A percentile compares a stretch with the other conserved stretches of the same genome.
Conservation (phyloP, 2,113 vertebrate genomes). For the Gopherus flavomarginatus region DNA sequence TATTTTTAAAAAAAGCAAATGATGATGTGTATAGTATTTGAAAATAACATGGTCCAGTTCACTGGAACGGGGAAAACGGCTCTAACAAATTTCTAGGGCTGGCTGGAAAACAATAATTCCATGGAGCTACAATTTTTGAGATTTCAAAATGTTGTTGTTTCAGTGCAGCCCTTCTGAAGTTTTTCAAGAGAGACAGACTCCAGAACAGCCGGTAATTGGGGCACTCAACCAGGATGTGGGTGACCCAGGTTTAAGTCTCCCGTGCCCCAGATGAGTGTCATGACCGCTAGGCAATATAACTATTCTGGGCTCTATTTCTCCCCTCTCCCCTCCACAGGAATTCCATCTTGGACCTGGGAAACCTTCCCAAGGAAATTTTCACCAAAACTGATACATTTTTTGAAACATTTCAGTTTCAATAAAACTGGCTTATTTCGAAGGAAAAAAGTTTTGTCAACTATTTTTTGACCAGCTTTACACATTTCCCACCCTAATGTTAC, state of each 20-base stretch:
- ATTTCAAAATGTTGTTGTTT: background rate
- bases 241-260: background rate
- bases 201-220: background rate
- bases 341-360: background rate
- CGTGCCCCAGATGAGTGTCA: background rate
- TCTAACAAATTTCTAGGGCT: slow-evolving; percentile 3
- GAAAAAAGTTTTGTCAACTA: background rate
- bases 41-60: slow-evolving; percentile 61
- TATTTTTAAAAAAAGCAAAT: background rate
- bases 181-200: background rate
- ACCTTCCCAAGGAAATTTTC: no score
- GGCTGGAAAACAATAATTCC: background rate
- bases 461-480: background rate
- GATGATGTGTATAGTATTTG: background rate
- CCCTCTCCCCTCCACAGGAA: no score
- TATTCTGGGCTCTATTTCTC: background rate
- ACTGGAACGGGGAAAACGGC: slow-evolving; percentile 30
- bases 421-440: background rate
- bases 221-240: background rate
- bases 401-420: background rate
- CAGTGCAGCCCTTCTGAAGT: background rate
- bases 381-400: background rate
- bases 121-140: background rate
- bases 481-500: slow-evolving; percentile 40
- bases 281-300: background rate